phyloP scores from a whole-genome alignment of 2,888 invertebrate species.

The Brenthis daphne region DNA sequence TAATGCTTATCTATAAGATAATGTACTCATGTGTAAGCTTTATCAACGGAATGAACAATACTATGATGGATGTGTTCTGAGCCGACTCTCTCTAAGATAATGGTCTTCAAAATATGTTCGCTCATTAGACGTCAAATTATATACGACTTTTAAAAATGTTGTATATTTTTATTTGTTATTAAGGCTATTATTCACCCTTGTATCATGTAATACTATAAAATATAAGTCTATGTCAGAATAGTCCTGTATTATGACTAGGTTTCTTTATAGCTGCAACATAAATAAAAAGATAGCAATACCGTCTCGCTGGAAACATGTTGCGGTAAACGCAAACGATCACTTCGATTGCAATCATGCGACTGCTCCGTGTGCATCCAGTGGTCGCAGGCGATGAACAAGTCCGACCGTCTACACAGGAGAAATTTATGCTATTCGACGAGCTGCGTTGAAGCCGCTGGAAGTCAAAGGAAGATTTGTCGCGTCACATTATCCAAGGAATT shows the following conservation, averaged over 20 bases:
- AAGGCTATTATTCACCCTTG: background rate
- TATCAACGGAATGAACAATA: constrained; percentile 71
- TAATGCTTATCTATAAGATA: constrained; percentile 51
- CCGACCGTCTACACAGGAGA: constrained; percentile 52
- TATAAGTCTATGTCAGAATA: too few relatives aligned
- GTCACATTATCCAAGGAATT: constrained; percentile 65
- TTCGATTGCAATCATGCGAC: constrained; percentile 66
- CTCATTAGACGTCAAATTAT: constrained; percentile 34
- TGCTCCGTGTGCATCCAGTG: constrained; percentile 55
- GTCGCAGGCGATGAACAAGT: constrained; percentile 58
- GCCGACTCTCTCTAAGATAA: constrained; percentile 43
- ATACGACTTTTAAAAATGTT: constrained; percentile 18
- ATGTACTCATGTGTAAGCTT: constrained; percentile 50
- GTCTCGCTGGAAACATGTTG: constrained; percentile 59
- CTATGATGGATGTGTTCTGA: constrained; percentile 69
- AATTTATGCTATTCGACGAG: constrained; percentile 55
- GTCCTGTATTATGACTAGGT: too few relatives aligned
- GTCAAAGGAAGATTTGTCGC: constrained; percentile 67
- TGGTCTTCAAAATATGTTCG: constrained; percentile 32
- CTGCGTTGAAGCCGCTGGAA: constrained; percentile 51
- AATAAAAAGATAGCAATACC: constrained; percentile 3
- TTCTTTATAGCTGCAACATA: background rate
- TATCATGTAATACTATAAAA: background rate
- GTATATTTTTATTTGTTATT: constrained; percentile 6
- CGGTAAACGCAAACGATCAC: constrained; percentile 68